A percentile compares a stretch with the other conserved stretches of the same genome.
Conservation (phyloP, 2,888 invertebrate genomes). For the Perithous albicinctus region DNA sequence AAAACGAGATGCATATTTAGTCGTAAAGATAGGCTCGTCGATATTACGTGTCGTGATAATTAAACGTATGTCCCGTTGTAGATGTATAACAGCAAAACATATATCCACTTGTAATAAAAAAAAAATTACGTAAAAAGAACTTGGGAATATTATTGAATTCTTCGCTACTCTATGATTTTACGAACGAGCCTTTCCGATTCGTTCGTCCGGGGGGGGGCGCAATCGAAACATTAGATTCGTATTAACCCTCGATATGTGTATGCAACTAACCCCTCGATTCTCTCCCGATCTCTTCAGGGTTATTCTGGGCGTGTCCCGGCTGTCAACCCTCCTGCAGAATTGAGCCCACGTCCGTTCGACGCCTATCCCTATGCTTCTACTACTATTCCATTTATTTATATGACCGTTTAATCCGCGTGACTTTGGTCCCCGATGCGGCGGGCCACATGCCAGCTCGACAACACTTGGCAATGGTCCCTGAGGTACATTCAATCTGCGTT, state of each 20-base stretch:
- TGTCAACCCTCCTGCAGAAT: conserved; percentile 47
- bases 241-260: conserved; percentile 39
- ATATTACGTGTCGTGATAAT: conserved; percentile 83
- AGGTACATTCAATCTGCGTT: conserved; percentile 77
- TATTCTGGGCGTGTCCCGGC: conserved; percentile 56
- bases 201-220: too few relatives aligned
- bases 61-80: conserved; percentile 66
- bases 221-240: conserved; percentile 53
- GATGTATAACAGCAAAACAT: conserved; percentile 66
- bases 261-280: too few relatives aligned
- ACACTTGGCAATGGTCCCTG: conserved; percentile 75
- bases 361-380: not conserved
- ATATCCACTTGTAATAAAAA: conserved; percentile 60
- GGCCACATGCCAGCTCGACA: conserved; percentile 80
- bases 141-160: not conserved
- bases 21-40: conserved; percentile 55
- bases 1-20: conserved; percentile 20
- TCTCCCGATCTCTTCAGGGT: conserved; percentile 30
- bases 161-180: not conserved
- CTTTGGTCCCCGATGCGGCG: conserved; percentile 79
- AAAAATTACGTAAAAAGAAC: not conserved
- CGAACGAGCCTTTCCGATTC: too few relatives aligned
- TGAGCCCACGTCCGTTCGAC: conserved; percentile 40
- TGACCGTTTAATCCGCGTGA: conserved; percentile 83
- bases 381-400: conserved; percentile 83